Conservation (phyloP, 2,113 vertebrate genomes). For the Eudyptes chrysolophus region DNA sequence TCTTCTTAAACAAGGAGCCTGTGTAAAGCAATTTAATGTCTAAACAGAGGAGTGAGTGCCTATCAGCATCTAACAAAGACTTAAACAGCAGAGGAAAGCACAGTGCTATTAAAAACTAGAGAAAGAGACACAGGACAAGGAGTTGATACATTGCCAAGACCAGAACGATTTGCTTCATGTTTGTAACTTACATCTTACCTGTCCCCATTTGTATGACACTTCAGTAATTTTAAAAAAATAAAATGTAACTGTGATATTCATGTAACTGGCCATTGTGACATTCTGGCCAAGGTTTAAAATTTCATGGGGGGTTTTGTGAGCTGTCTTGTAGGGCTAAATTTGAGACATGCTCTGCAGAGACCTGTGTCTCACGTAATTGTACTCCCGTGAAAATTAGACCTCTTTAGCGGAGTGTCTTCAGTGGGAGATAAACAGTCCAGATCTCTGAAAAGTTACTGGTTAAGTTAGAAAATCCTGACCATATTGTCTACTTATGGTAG, state of each 20-base stretch:
- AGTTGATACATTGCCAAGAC: background rate
- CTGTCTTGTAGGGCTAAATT: background rate
- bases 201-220: background rate
- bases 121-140: background rate
- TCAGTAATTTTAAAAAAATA: background rate
- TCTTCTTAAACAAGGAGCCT: conserved; percentile 34
- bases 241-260: background rate
- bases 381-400: background rate
- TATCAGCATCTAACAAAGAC: conserved; percentile 6
- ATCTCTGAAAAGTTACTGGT: background rate
- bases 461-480: background rate
- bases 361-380: background rate
- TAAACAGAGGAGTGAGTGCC: conserved; percentile 25
- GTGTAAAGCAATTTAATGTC: conserved; percentile 26
- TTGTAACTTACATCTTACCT: background rate
- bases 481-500: background rate
- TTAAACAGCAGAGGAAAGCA: background rate
- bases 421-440: background rate
- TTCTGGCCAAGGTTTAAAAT: background rate
- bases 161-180: background rate
- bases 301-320: background rate
- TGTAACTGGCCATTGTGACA: background rate
- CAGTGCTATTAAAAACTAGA: background rate
- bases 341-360: background rate
- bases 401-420: background rate